Conservation (phyloP, 2,888 invertebrate genomes). For the Apamea monoglypha region DNA sequence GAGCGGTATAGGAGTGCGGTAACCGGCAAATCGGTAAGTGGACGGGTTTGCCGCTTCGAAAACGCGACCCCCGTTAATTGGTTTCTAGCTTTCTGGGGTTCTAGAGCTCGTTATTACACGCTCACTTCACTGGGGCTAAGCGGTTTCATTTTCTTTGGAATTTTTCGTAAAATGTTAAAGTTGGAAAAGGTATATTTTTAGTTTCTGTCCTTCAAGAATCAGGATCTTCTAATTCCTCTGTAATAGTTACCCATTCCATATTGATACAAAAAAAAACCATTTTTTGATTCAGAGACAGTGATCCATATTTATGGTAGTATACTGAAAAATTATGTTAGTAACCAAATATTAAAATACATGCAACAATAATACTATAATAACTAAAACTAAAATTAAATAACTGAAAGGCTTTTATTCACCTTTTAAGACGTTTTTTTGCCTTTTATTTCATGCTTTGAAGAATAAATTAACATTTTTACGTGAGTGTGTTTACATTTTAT, state of each 20-base stretch:
- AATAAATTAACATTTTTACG: too few relatives aligned
- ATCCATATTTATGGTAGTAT: too few relatives aligned
- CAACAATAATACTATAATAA: too few relatives aligned
- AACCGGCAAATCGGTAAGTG: conserved; percentile 79
- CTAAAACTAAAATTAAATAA: too few relatives aligned
- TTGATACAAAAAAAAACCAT: too few relatives aligned
- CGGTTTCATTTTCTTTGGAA: background rate
- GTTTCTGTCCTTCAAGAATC: background rate
- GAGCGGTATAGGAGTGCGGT: conserved; percentile 62
- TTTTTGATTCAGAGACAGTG: too few relatives aligned
- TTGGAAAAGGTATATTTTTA: background rate
- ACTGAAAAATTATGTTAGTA: too few relatives aligned
- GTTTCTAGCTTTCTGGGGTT: conserved; percentile 66
- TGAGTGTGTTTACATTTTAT: too few relatives aligned
- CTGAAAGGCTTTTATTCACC: too few relatives aligned
- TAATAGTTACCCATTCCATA: background rate
- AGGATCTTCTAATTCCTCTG: background rate
- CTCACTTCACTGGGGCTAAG: conserved; percentile 20
- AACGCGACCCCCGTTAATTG: conserved; percentile 73
- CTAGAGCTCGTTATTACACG: conserved; percentile 50
- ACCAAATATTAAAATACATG: too few relatives aligned
- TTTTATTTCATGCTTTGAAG: too few relatives aligned
- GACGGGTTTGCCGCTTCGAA: conserved; percentile 71
- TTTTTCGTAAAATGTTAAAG: background rate
- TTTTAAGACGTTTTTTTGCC: too few relatives aligned